These are phyloP conservation scores for Numenius arquata DNA, from an alignment of 2,113 vertebrate species.

Conservation along the genomic window DNA sequence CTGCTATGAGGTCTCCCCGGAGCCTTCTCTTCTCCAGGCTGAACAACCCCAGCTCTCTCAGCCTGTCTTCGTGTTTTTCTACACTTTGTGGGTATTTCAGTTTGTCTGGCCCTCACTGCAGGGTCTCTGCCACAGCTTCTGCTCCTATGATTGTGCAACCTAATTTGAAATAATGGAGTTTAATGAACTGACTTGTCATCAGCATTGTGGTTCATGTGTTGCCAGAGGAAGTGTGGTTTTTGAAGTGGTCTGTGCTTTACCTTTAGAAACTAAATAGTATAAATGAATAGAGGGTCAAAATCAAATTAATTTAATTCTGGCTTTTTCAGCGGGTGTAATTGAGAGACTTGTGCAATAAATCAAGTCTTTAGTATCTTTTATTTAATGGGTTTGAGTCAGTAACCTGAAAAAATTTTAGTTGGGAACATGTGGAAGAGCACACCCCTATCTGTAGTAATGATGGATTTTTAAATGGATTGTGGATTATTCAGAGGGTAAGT, in stretches of 20 bases:
- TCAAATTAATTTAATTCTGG: background rate
- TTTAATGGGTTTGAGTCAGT: background rate
- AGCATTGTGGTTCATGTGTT: accelerated
- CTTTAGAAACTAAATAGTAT: background rate
- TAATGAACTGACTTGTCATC: background rate
- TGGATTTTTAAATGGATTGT: background rate
- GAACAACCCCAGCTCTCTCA: too few relatives aligned
- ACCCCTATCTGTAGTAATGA: background rate
- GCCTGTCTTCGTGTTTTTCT: too few relatives aligned
- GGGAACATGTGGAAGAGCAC: background rate
- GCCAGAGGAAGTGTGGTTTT: background rate
- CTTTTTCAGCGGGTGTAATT: background rate
- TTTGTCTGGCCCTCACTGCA: background rate
- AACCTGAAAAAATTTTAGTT: background rate
- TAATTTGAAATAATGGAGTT: background rate
- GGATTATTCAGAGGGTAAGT: background rate
- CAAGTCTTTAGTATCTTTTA: background rate
- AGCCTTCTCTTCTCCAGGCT: too few relatives aligned
- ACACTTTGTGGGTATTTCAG: background rate
- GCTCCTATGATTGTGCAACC: background rate
- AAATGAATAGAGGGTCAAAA: background rate
- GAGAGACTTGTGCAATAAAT: background rate
- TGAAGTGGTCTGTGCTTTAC: background rate
- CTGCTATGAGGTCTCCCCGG: too few relatives aligned
- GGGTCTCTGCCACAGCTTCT: background rate